These are phyloP conservation scores for Alloplasta piceator DNA, from an alignment of 2,888 invertebrate genomes.

Conservation along the genomic window DNA sequence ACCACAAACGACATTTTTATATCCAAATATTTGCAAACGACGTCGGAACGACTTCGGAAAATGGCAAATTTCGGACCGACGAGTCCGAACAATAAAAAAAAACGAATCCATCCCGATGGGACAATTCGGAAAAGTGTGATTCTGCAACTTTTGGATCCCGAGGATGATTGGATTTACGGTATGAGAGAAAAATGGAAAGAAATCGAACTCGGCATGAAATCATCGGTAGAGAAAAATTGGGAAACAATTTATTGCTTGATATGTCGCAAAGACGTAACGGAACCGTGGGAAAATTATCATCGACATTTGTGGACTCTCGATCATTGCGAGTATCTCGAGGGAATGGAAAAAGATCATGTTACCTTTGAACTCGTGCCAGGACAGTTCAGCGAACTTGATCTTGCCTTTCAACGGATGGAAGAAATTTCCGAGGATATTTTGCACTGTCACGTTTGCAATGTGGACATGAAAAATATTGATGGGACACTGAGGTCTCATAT, in stretches of 20 bases:
- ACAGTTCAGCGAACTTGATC: constrained; percentile 69
- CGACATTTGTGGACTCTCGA: constrained; percentile 70
- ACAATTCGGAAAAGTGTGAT: not conserved
- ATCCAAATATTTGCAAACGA: too few species aligned
- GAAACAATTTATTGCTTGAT: constrained; percentile 67
- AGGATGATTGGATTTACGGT: constrained; percentile 48
- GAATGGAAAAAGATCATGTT: constrained; percentile 61
- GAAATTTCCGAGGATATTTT: too few species aligned
- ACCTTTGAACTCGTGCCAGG: constrained; percentile 60
- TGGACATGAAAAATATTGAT: too few species aligned
- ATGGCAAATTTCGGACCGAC: too few species aligned
- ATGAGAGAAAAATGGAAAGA: constrained; percentile 28
- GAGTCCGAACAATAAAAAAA: too few species aligned
- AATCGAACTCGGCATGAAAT: constrained; percentile 31
- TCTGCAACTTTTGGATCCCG: constrained; percentile 15
- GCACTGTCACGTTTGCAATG: too few species aligned
- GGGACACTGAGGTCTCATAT: too few species aligned
- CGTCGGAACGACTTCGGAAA: too few species aligned
- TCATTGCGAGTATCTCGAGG: constrained; percentile 66
- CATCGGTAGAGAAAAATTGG: not conserved
- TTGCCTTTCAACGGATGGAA: too few species aligned
- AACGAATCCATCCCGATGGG: too few species aligned
- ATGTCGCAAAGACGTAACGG: constrained; percentile 67
- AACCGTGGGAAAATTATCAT: constrained; percentile 61
- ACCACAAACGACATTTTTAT: too few species aligned